Evolutionary conservation across 2,797 vertebrate genomes (phyloP).

Genomic region (Cossypha caffra): DNA sequence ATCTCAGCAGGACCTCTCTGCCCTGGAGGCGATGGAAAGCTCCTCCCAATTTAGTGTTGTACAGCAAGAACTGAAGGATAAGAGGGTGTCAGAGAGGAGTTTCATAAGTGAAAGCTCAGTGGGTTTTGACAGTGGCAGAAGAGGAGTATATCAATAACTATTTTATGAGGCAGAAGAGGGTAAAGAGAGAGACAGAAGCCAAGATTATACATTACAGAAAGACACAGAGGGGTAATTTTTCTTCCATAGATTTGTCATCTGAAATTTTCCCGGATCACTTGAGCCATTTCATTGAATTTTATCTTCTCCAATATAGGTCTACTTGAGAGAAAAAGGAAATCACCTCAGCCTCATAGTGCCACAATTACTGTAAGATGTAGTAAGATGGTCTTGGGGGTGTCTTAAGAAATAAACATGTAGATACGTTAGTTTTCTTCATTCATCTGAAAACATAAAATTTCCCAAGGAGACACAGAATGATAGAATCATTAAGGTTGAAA

Average conservation of each 20-base stretch:
- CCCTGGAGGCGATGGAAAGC: accelerated
- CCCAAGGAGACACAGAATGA: neutral
- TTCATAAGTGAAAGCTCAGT: neutral
- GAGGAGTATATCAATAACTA: neutral
- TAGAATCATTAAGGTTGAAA: neutral
- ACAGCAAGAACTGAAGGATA: neutral
- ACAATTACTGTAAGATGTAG: neutral
- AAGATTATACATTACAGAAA: neutral
- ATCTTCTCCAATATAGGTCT: neutral
- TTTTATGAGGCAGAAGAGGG: neutral
- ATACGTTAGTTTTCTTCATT: neutral
- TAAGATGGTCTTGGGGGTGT: neutral
- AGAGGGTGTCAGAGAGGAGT: neutral
- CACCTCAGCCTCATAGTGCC: neutral
- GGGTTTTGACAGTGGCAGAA: neutral
- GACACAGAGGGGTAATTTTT: neutral
- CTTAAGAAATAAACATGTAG: neutral
- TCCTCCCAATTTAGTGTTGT: neutral
- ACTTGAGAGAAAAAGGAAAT: neutral
- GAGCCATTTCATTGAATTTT: neutral
- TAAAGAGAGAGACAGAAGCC: neutral
- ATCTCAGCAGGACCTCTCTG: too few relatives aligned
- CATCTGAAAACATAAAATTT: neutral
- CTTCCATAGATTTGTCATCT: neutral
- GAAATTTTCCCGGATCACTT: neutral